A percentile compares a stretch with the other conserved stretches of the same genome.
phyloP scores from a whole-genome alignment of 2,888 invertebrate genomes.

The Lasioglossum pauxillum region DNA sequence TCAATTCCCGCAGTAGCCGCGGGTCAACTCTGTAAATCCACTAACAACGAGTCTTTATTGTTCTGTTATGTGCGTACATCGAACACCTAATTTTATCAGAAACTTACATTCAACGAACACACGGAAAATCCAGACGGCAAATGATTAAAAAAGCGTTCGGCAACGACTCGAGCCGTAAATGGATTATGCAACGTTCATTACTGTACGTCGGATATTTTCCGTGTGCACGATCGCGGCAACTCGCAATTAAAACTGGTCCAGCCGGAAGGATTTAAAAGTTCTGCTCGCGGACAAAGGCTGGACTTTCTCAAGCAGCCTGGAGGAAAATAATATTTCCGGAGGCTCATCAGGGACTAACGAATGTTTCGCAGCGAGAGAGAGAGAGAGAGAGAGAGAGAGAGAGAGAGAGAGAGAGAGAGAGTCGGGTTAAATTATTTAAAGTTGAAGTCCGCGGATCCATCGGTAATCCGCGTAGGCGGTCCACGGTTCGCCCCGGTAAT shows the following conservation, averaged over 20 bases:
- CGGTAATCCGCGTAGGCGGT: slow-evolving; percentile 32
- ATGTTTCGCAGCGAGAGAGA: neutral
- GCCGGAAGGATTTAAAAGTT: slow-evolving; percentile 16
- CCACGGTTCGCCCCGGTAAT: slow-evolving; percentile 20
- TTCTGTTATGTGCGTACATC: neutral
- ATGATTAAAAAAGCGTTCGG: neutral
- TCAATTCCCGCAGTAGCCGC: neutral
- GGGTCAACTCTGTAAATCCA: neutral
- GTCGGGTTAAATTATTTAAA: slow-evolving; percentile 32
- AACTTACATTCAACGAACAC: neutral
- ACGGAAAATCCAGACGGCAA: neutral
- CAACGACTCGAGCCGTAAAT: neutral
- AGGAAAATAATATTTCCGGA: slow-evolving; percentile 21
- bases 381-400: neutral
- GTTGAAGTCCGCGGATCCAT: slow-evolving; percentile 26
- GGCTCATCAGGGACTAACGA: slow-evolving; percentile 31
- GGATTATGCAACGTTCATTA: neutral
- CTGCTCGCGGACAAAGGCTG: neutral
- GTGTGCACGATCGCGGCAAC: neutral
- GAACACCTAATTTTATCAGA: neutral
- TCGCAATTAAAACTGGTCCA: slow-evolving; percentile 5
- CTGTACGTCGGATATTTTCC: neutral
- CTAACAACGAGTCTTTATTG: neutral
- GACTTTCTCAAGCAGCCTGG: neutral
- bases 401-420: neutral